Evolutionary conservation across 2,888 invertebrate genomes (phyloP).

Genomic region (Ochlodes sylvanus): DNA sequence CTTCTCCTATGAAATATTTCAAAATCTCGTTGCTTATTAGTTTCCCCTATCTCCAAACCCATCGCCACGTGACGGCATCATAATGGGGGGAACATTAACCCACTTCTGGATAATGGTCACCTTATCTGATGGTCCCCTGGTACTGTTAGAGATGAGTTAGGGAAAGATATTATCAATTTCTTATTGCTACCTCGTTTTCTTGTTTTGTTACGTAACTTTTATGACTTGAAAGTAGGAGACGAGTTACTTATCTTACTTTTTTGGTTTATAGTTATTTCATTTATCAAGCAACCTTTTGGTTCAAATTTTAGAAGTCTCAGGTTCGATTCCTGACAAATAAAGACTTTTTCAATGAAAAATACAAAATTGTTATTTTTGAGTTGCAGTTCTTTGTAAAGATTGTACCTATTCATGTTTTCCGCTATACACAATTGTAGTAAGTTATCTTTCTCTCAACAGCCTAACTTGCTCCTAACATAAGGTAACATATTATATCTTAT

Average conservation of each 20-base stretch:
- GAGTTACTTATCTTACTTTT: not conserved
- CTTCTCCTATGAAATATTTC: slow-evolving; percentile 21
- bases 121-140: slow-evolving; percentile 34
- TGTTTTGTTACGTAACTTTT: slow-evolving; percentile 4
- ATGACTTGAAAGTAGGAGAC: not conserved
- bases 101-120: slow-evolving; percentile 36
- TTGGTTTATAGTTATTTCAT: not conserved
- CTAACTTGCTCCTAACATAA: no score
- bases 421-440: no score
- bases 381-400: no score
- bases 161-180: slow-evolving; percentile 17
- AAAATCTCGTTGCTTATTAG: slow-evolving; percentile 35
- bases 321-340: no score
- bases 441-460: no score
- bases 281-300: not conserved
- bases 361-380: no score
- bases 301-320: no score
- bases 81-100: slow-evolving; percentile 37
- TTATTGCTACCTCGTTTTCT: slow-evolving; percentile 27
- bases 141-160: slow-evolving; percentile 34
- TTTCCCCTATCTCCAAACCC: slow-evolving; percentile 31
- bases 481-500: no score
- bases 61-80: slow-evolving; percentile 36
- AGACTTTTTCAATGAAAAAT: no score
- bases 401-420: no score